Evolutionary conservation across 1,140 invertebrate species (phyloP).

Genomic region (Drosophila littoralis): DNA sequence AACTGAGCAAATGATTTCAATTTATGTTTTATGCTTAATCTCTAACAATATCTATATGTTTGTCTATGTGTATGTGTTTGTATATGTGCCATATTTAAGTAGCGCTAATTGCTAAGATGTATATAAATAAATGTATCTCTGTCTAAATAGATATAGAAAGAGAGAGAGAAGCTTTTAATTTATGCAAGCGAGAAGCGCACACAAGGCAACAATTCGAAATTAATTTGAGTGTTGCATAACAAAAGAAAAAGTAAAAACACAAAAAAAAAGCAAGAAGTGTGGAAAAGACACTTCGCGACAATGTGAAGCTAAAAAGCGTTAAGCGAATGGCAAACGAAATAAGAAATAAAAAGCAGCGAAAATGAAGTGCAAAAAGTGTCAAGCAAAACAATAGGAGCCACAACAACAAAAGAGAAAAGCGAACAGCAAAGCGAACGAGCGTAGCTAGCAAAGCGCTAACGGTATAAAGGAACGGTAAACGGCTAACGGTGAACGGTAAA

Average conservation of each 20-base stretch:
- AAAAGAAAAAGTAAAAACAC: constrained; percentile 41
- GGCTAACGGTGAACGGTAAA: constrained; percentile 7
- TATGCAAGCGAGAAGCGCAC: constrained; percentile 66
- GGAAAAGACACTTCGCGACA: background rate
- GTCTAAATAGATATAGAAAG: constrained; percentile 9
- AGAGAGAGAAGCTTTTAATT: constrained; percentile 41
- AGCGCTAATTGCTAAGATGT: background rate
- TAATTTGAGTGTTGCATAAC: constrained; percentile 70
- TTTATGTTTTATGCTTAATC: background rate
- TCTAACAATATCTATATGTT: constrained; percentile 2
- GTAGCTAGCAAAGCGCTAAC: background rate
- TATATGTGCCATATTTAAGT: constrained; percentile 22
- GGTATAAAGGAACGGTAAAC: constrained; percentile 7
- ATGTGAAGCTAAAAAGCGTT: constrained; percentile 29
- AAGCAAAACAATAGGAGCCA: constrained; percentile 44
- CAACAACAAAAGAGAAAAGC: constrained; percentile 6
- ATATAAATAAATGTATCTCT: constrained; percentile 21
- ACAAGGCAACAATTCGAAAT: constrained; percentile 62
- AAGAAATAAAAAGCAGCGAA: constrained; percentile 47
- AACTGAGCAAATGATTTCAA: background rate
- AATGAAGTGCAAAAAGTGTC: constrained; percentile 76
- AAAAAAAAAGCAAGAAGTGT: background rate
- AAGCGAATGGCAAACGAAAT: constrained; percentile 1
- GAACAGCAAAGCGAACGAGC: background rate
- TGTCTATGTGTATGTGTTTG: constrained; percentile 41